phyloP scores from a whole-genome alignment of 2,888 invertebrate genomes.

The Apocheima hispidaria region DNA sequence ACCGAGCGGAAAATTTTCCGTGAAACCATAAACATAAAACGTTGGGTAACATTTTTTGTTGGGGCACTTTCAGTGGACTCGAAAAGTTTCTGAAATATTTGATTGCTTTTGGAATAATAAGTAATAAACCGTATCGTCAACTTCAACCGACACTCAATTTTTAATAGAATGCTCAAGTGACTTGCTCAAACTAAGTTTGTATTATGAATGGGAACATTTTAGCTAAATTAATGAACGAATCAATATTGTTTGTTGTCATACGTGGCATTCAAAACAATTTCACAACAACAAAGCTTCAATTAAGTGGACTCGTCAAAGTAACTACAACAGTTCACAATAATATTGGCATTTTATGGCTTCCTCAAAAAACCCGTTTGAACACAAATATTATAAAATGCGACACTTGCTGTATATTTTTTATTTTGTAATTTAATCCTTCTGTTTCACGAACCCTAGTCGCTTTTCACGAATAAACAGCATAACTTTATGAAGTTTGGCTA shows the following conservation, averaged over 20 bases:
- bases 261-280: no score
- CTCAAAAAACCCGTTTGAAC: no score
- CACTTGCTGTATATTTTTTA: no score
- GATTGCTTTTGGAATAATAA: conserved; percentile 41
- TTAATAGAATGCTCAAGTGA: conserved; percentile 5
- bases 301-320: no score
- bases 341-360: no score
- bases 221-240: no score
- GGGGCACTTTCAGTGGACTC: conserved; percentile 32
- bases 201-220: not conserved
- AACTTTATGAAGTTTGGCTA: not conserved
- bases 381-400: no score
- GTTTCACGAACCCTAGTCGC: no score
- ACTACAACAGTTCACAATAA: no score
- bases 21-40: conserved; percentile 44
- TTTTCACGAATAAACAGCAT: no score
- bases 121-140: conserved; percentile 31
- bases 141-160: conserved; percentile 15
- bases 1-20: conserved; percentile 33
- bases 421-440: not conserved
- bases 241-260: no score
- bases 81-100: conserved; percentile 42
- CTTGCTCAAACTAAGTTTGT: not conserved
- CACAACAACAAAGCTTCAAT: no score
- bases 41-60: conserved; percentile 39